These are phyloP conservation scores for Hybos culiciformis DNA, from an alignment of 2,888 invertebrate genomes.

Conservation along the genomic window DNA sequence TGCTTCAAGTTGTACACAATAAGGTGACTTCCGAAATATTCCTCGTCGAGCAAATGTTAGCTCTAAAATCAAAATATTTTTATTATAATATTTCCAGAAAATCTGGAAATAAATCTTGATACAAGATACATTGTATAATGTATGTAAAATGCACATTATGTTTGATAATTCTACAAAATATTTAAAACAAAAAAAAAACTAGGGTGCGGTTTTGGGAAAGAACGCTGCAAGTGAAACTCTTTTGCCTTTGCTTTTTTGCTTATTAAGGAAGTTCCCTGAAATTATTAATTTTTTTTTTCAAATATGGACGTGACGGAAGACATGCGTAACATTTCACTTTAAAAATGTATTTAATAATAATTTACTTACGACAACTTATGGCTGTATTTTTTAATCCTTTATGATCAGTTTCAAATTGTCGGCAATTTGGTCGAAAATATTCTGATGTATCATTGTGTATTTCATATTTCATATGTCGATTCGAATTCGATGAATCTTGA, in stretches of 20 bases:
- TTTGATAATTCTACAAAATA: neutral
- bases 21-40: slow-evolving; percentile 30
- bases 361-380: slow-evolving; percentile 31
- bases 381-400: slow-evolving; percentile 28
- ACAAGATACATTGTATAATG: neutral
- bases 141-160: neutral
- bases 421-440: slow-evolving; percentile 26
- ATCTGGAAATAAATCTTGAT: neutral
- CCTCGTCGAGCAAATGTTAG: slow-evolving; percentile 28
- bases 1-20: slow-evolving; percentile 40
- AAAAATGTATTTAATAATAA: neutral
- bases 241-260: too few relatives aligned
- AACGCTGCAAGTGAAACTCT: too few relatives aligned
- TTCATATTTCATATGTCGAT: slow-evolving; percentile 26
- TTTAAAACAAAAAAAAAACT: too few relatives aligned
- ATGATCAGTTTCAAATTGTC: slow-evolving; percentile 31
- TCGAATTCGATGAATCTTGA: slow-evolving; percentile 28
- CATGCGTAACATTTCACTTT: too few relatives aligned
- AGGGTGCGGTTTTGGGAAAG: too few relatives aligned
- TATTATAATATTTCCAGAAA: neutral
- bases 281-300: too few relatives aligned
- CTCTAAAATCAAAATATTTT: slow-evolving; percentile 21
- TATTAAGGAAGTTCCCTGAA: too few relatives aligned
- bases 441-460: slow-evolving; percentile 27
- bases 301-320: neutral